Evolutionary conservation across 2,888 invertebrate genomes (phyloP).

Genomic region (Exocentrus adspersus): DNA sequence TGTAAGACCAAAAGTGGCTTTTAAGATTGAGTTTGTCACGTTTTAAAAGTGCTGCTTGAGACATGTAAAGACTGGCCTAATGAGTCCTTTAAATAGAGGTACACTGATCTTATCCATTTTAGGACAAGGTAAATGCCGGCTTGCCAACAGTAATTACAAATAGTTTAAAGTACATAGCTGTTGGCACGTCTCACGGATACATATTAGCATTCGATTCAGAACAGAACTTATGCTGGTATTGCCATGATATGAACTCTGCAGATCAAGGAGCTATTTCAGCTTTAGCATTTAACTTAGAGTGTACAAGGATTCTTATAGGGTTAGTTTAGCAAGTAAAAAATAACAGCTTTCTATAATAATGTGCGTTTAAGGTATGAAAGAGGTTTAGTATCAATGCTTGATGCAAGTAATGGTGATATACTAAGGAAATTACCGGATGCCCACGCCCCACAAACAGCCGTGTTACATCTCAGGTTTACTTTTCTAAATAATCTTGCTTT

Average conservation of each 20-base stretch:
- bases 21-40: too few relatives aligned
- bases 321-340: slow-evolving; percentile 38
- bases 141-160: slow-evolving; percentile 87
- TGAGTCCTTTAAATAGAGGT: too few relatives aligned
- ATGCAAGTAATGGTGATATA: slow-evolving; percentile 82
- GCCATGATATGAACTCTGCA: slow-evolving; percentile 72
- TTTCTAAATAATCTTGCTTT: slow-evolving; percentile 71
- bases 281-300: slow-evolving; percentile 87
- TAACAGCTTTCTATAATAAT: not conserved
- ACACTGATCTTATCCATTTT: too few relatives aligned
- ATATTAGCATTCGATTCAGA: slow-evolving; percentile 86
- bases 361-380: slow-evolving; percentile 68
- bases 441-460: slow-evolving; percentile 85
- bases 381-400: slow-evolving; percentile 92
- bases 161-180: slow-evolving; percentile 79
- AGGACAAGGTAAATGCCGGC: slow-evolving; percentile 92
- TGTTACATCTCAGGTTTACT: slow-evolving; percentile 73
- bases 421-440: slow-evolving; percentile 80
- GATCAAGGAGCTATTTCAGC: slow-evolving; percentile 85
- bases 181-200: slow-evolving; percentile 94
- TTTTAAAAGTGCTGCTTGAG: too few relatives aligned
- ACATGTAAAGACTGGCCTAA: too few relatives aligned
- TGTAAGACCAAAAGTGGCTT: too few relatives aligned
- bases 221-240: slow-evolving; percentile 91
- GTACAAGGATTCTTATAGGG: slow-evolving; percentile 85